phyloP scores from a whole-genome alignment of 2,888 invertebrate genomes.

The Conus canariensis region DNA sequence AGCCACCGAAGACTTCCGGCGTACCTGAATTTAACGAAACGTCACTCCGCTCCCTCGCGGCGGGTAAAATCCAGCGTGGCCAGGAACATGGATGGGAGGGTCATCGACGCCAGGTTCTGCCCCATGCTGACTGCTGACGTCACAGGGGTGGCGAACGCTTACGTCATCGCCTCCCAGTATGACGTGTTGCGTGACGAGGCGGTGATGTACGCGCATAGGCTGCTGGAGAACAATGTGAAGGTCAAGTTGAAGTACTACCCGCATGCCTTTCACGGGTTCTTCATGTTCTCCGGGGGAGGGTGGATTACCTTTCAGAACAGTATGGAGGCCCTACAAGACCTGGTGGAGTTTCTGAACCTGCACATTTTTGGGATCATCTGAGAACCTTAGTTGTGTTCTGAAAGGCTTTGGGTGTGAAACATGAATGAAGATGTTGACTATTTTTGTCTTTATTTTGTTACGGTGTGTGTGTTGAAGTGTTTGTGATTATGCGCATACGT shows the following conservation, averaged over 20 bases:
- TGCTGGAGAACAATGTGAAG: slow-evolving; percentile 68
- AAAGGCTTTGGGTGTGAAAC: neutral
- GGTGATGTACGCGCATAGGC: slow-evolving; percentile 75
- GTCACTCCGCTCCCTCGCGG: slow-evolving; percentile 49
- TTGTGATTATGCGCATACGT: no score
- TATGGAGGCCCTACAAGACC: slow-evolving; percentile 58
- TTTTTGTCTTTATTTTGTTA: neutral
- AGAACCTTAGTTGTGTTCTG: neutral
- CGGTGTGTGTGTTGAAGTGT: neutral
- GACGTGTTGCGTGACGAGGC: slow-evolving; percentile 79
- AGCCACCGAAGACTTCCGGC: slow-evolving; percentile 57
- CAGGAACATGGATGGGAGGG: slow-evolving; percentile 52
- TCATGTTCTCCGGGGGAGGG: slow-evolving; percentile 65
- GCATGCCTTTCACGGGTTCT: slow-evolving; percentile 71
- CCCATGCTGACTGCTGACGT: slow-evolving; percentile 75
- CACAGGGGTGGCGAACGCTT: slow-evolving; percentile 71
- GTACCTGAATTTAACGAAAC: slow-evolving; percentile 58
- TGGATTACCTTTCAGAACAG: slow-evolving; percentile 61
- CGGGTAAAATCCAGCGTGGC: slow-evolving; percentile 53
- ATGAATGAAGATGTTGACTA: neutral
- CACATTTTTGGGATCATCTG: slow-evolving; percentile 35
- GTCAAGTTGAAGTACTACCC: slow-evolving; percentile 69
- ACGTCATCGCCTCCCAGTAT: slow-evolving; percentile 77
- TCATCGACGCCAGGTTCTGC: slow-evolving; percentile 67
- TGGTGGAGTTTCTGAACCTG: slow-evolving; percentile 56